Percentiles rank a stretch among this genome's conserved stretches.
These are phyloP conservation scores for Girardia tigrina DNA, from an alignment of 2,888 invertebrate species.

Conservation along the genomic window DNA sequence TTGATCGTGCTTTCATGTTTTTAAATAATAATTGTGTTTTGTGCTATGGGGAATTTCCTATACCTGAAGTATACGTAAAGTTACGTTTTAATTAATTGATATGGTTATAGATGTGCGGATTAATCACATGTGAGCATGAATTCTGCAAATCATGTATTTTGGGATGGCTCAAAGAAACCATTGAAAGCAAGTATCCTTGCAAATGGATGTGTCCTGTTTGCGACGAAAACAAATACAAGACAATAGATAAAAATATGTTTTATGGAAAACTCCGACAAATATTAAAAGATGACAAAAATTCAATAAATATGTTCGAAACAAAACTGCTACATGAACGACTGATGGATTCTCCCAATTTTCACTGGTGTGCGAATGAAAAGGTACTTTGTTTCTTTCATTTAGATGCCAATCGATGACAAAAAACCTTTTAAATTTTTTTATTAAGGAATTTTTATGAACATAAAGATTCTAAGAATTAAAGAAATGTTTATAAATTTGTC, in stretches of 20 bases:
- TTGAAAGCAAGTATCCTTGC: background rate
- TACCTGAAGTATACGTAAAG: background rate
- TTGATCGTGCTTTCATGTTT: background rate
- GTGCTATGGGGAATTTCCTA: background rate
- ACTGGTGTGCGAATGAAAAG: background rate
- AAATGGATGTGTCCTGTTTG: background rate
- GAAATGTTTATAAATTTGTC: too few relatives aligned
- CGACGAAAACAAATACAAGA: background rate
- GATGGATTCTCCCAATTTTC: background rate
- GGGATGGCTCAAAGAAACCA: background rate
- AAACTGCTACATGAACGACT: background rate
- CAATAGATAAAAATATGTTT: background rate
- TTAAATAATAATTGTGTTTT: background rate
- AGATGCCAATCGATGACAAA: too few relatives aligned
- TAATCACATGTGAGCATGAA: background rate
- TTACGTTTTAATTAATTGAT: background rate
- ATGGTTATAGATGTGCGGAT: background rate
- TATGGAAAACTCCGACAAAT: background rate
- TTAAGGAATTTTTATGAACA: too few relatives aligned
- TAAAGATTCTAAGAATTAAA: too few relatives aligned
- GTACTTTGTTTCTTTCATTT: too few relatives aligned
- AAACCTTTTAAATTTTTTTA: too few relatives aligned
- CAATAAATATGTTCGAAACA: background rate
- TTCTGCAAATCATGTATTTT: background rate
- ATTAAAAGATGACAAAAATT: background rate